Percentiles rank a stretch among this genome's conserved stretches.
Evolutionary conservation across 2,797 vertebrate genomes (phyloP).

Genomic region (Myiotriccus ornatus): DNA sequence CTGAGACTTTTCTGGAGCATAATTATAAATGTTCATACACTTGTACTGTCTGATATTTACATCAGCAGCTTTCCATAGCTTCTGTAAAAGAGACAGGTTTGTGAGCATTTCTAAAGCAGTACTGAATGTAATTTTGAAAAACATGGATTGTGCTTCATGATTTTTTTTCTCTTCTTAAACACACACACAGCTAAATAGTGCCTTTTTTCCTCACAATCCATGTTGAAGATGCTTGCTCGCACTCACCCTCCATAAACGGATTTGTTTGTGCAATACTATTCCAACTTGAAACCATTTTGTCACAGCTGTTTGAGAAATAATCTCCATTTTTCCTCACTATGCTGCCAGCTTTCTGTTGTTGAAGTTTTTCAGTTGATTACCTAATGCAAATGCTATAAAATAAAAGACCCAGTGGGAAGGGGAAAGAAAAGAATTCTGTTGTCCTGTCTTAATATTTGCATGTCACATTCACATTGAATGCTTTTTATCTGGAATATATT

Average conservation of each 20-base stretch:
- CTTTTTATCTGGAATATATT: not conserved
- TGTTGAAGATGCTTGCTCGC: slow-evolving; percentile 64
- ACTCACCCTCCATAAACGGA: not conserved
- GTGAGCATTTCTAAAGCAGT: slow-evolving; percentile 65
- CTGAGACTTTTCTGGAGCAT: slow-evolving; percentile 42
- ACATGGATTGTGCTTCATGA: slow-evolving; percentile 70
- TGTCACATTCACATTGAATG: not conserved
- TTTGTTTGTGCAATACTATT: slow-evolving; percentile 71
- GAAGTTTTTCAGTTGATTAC: slow-evolving; percentile 76
- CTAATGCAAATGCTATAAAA: slow-evolving; percentile 76
- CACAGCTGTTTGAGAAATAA: slow-evolving; percentile 70
- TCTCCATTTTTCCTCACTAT: slow-evolving; percentile 63
- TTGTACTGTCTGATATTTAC: slow-evolving; percentile 33
- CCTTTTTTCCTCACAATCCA: slow-evolving; percentile 71
- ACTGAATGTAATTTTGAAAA: slow-evolving; percentile 71
- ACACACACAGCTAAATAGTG: slow-evolving; percentile 73
- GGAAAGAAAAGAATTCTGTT: slow-evolving; percentile 55
- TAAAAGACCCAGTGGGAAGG: slow-evolving; percentile 74
- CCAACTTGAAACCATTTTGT: slow-evolving; percentile 74
- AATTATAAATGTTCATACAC: slow-evolving; percentile 42
- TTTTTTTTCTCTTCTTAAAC: slow-evolving; percentile 47
- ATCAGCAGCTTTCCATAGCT: slow-evolving; percentile 50
- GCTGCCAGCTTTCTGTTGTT: slow-evolving; percentile 75
- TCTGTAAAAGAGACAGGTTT: slow-evolving; percentile 44
- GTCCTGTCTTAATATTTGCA: slow-evolving; percentile 70